phyloP scores from a whole-genome alignment of 2,797 vertebrate genomes.

The Adrianichthys oophorus region DNA sequence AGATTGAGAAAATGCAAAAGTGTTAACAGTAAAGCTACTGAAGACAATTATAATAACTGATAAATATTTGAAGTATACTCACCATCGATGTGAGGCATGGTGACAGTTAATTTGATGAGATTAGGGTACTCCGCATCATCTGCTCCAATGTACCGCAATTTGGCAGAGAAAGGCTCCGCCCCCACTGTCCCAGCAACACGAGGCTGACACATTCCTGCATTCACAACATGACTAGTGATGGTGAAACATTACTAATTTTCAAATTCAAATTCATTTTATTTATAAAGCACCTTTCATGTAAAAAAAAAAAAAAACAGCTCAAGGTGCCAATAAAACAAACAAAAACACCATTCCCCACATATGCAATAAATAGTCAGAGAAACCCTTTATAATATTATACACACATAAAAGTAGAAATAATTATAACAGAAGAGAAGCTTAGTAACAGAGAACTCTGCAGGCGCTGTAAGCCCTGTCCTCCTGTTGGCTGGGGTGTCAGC shows the following conservation, averaged over 20 bases:
- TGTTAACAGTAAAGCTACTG: background rate
- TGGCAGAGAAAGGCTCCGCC: constrained; percentile 94
- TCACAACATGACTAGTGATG: background rate
- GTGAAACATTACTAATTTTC: constrained; percentile 2
- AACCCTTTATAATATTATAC: too few species aligned
- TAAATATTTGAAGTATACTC: constrained; percentile 16
- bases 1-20: background rate
- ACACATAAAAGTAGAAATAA: too few species aligned
- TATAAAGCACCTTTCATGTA: too few species aligned
- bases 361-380: too few species aligned
- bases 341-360: too few species aligned
- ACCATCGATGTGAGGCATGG: constrained; percentile 96
- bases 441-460: too few species aligned
- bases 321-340: too few species aligned
- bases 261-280: too few species aligned
- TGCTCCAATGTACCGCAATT: constrained; percentile 87
- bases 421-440: too few species aligned
- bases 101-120: constrained; percentile 91
- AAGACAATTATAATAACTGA: background rate
- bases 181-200: constrained; percentile 87
- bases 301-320: too few species aligned
- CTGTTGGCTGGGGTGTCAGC: too few species aligned
- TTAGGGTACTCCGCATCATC: constrained; percentile 87
- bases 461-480: too few species aligned
- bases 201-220: constrained; percentile 90